phyloP scores from a whole-genome alignment of 2,113 vertebrate genomes.

The Poecile atricapillus region DNA sequence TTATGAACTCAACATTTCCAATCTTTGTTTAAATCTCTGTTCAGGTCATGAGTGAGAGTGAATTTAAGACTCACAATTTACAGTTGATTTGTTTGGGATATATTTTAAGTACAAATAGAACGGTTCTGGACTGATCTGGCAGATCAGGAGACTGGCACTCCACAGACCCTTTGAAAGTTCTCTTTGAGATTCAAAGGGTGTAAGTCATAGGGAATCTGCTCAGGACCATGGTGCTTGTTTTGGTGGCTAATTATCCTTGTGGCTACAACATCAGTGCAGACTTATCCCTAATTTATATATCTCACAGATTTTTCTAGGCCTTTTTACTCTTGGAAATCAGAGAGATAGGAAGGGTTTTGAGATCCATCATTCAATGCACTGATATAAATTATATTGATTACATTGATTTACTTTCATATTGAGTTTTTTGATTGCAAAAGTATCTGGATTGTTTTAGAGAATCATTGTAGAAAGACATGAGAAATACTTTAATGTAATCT shows the following conservation, averaged over 20 bases:
- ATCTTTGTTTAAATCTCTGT: not conserved
- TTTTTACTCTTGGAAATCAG: not conserved
- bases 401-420: not conserved
- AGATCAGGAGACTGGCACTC: accelerated
- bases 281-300: not conserved
- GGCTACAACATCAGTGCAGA: not conserved
- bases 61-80: not conserved
- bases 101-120: not conserved
- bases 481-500: not conserved
- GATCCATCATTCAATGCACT: not conserved
- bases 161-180: not conserved
- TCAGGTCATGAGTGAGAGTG: not conserved
- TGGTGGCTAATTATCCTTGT: not conserved
- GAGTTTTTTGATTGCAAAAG: not conserved
- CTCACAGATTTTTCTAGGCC: not conserved
- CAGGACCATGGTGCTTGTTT: not conserved
- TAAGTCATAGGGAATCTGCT: not conserved
- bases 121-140: not conserved
- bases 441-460: not conserved
- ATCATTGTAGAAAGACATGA: not conserved
- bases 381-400: not conserved
- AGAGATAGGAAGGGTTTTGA: not conserved
- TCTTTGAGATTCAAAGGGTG: not conserved
- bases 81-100: not conserved
- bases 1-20: not conserved